Conservation (phyloP, 2,113 vertebrate species). For the Indicator indicator region DNA sequence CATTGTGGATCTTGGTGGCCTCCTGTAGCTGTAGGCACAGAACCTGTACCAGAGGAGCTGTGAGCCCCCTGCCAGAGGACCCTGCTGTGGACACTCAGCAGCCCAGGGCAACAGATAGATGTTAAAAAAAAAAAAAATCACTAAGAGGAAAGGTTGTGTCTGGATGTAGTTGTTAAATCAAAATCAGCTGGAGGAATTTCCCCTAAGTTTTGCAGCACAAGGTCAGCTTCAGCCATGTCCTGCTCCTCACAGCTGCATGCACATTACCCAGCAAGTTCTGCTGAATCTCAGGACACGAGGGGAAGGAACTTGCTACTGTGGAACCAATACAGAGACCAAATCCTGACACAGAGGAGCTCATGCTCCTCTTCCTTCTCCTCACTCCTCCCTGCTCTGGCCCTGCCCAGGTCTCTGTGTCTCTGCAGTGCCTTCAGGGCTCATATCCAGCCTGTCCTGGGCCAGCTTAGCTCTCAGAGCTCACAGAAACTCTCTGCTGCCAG, state of each 20-base stretch:
- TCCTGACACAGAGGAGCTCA: neutral
- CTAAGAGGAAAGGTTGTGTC: neutral
- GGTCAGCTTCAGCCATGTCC: neutral
- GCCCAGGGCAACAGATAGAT: neutral
- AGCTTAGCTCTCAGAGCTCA: rapidly evolving
- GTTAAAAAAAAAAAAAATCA: neutral
- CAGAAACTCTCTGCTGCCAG: neutral
- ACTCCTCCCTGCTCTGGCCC: neutral
- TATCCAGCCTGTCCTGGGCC: neutral
- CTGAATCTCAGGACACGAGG: neutral
- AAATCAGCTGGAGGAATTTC: neutral
- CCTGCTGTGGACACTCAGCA: neutral
- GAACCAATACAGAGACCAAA: neutral
- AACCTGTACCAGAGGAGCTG: neutral
- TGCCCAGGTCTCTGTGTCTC: neutral
- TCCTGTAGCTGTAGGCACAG: neutral
- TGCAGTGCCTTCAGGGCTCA: neutral
- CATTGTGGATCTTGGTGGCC: neutral
- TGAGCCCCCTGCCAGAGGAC: neutral
- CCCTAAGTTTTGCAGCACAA: neutral
- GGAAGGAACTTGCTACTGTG: neutral
- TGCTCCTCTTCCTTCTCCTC: neutral
- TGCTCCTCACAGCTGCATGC: rapidly evolving
- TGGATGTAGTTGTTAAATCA: neutral
- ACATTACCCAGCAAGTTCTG: neutral